Evolutionary conservation across 2,888 invertebrate species (phyloP).

Genomic region (Apodemia zela): DNA sequence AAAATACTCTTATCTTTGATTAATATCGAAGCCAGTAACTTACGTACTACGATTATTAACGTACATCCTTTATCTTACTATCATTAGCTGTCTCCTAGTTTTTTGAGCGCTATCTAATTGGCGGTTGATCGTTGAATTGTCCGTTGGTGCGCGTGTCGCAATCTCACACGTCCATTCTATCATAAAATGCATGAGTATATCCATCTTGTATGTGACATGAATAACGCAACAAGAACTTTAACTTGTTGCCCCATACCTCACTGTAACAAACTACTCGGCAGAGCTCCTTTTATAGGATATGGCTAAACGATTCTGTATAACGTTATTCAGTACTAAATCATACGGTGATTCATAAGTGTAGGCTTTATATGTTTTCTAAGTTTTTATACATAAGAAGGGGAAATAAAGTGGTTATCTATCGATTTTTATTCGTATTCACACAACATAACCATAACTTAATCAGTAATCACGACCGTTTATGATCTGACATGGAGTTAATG

Average conservation of each 20-base stretch:
- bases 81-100: background rate
- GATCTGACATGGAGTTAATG: slow-evolving; percentile 2
- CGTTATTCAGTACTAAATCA: slow-evolving; percentile 5
- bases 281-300: slow-evolving; percentile 5
- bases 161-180: slow-evolving; percentile 46
- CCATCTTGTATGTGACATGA: slow-evolving; percentile 27
- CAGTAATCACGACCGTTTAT: slow-evolving; percentile 1
- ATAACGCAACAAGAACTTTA: slow-evolving; percentile 18
- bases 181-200: slow-evolving; percentile 44
- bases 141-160: slow-evolving; percentile 37
- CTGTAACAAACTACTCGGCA: background rate
- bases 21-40: no score
- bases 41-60: no score
- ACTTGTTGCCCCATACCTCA: slow-evolving; percentile 10
- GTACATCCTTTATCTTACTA: background rate
- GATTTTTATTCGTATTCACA: background rate
- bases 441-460: background rate
- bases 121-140: slow-evolving; percentile 48
- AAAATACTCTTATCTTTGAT: no score
- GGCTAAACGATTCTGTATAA: background rate
- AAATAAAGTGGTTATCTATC: background rate
- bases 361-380: background rate
- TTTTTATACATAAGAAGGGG: background rate
- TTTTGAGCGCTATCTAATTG: slow-evolving; percentile 1
- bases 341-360: slow-evolving; percentile 10